A percentile compares a stretch with the other conserved stretches of the same genome.
Conservation (phyloP, 2,888 invertebrate species). For the Sarcophaga variegata region DNA sequence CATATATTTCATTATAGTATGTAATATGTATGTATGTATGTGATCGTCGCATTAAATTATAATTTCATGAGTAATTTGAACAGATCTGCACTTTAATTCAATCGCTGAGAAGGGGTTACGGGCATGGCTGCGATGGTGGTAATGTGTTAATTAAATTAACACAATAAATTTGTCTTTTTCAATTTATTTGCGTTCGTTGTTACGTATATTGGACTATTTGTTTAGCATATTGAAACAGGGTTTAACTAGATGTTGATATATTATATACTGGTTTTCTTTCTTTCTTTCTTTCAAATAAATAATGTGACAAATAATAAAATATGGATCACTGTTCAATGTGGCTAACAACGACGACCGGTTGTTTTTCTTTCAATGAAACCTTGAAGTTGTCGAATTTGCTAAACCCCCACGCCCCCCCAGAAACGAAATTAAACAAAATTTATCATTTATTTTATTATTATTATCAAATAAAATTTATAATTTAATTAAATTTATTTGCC, state of each 20-base stretch:
- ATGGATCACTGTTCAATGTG: background rate
- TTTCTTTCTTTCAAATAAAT: background rate
- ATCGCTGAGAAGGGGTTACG: background rate
- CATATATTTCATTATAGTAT: background rate
- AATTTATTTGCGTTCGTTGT: slow-evolving; percentile 17
- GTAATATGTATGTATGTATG: background rate
- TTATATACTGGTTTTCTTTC: background rate
- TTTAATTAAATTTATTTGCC: slow-evolving; percentile 40
- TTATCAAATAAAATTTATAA: slow-evolving; percentile 37
- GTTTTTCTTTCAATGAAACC: background rate
- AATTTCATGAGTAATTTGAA: background rate
- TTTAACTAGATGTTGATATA: background rate
- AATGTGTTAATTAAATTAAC: slow-evolving; percentile 65
- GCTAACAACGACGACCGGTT: background rate
- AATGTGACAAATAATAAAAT: background rate
- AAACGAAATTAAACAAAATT: slow-evolving; percentile 11
- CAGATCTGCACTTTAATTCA: background rate
- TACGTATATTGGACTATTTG: background rate
- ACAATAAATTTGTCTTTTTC: slow-evolving; percentile 49
- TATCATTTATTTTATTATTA: slow-evolving; percentile 27
- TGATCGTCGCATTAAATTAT: background rate
- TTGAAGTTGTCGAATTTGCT: slow-evolving; percentile 27
- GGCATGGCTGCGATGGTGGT: too few relatives aligned
- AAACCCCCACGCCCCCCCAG: background rate
- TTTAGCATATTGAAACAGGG: background rate